These are phyloP conservation scores for Gymnothorax javanicus DNA, from an alignment of 2,797 vertebrate genomes.

Conservation along the genomic window DNA sequence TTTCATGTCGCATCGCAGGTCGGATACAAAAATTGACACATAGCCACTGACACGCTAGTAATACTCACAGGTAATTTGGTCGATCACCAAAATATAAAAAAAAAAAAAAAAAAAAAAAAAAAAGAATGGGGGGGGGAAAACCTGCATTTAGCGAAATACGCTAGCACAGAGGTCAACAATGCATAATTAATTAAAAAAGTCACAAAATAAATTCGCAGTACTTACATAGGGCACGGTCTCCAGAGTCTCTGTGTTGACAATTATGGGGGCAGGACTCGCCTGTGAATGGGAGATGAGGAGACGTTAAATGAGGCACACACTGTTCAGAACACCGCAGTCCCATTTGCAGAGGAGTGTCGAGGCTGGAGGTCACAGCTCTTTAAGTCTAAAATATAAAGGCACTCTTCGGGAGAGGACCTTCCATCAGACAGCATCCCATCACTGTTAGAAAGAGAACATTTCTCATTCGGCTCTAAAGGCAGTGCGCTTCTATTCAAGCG, in stretches of 20 bases:
- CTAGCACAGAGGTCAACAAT: conserved; percentile 7
- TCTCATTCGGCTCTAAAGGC: neutral
- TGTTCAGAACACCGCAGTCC: neutral
- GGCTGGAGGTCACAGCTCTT: neutral
- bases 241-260: conserved; percentile 96
- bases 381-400: neutral
- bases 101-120: too few relatives aligned
- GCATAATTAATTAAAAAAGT: conserved; percentile 9
- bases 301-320: neutral
- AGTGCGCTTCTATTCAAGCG: neutral
- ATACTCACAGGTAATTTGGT: neutral
- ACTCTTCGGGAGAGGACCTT: neutral
- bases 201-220: conserved; percentile 41
- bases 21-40: neutral
- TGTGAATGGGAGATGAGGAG: conserved; percentile 53
- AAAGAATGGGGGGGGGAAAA: neutral
- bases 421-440: neutral
- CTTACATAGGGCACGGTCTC: conserved; percentile 96
- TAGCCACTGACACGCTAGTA: neutral
- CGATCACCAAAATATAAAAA: too few relatives aligned
- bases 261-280: conserved; percentile 94
- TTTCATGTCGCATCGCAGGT: neutral
- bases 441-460: neutral
- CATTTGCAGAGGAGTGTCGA: neutral
- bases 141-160: neutral